Evolutionary conservation across 2,797 vertebrate species (phyloP).

Genomic region (Myotis findleyi): DNA sequence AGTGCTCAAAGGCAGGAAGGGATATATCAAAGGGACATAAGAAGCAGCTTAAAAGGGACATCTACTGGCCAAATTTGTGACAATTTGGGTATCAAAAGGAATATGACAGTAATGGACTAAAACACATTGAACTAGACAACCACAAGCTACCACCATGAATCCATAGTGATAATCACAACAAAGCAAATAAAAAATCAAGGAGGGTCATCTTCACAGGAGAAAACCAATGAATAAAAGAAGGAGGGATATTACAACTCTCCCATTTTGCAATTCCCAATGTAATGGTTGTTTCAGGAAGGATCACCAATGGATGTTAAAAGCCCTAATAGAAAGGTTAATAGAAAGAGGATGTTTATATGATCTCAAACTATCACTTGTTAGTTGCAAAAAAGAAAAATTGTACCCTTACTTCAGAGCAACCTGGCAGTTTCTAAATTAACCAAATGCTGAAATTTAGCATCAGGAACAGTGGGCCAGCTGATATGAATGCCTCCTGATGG

Average conservation of each 20-base stretch:
- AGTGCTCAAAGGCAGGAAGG: not conserved
- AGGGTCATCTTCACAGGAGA: not conserved
- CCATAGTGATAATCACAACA: not conserved
- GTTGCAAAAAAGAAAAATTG: not conserved
- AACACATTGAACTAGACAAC: not conserved
- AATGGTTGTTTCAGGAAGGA: not conserved
- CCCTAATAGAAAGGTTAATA: not conserved
- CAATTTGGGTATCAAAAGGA: not conserved
- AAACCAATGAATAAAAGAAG: not conserved
- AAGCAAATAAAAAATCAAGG: not conserved
- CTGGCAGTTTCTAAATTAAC: not conserved
- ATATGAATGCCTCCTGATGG: not conserved
- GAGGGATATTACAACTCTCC: not conserved
- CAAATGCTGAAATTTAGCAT: not conserved
- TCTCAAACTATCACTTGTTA: not conserved
- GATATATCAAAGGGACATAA: not conserved
- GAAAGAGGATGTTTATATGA: not conserved
- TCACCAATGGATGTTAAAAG: not conserved
- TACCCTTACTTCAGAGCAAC: not conserved
- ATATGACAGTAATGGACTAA: not conserved
- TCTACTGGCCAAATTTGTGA: too few relatives aligned
- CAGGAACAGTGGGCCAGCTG: not conserved
- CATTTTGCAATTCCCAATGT: not conserved
- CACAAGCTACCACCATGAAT: not conserved
- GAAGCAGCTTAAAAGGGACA: too few relatives aligned